A percentile compares a stretch with the other conserved stretches of the same genome.
Conservation (phyloP, 2,113 vertebrate species). For the Xiphophorus hellerii region DNA sequence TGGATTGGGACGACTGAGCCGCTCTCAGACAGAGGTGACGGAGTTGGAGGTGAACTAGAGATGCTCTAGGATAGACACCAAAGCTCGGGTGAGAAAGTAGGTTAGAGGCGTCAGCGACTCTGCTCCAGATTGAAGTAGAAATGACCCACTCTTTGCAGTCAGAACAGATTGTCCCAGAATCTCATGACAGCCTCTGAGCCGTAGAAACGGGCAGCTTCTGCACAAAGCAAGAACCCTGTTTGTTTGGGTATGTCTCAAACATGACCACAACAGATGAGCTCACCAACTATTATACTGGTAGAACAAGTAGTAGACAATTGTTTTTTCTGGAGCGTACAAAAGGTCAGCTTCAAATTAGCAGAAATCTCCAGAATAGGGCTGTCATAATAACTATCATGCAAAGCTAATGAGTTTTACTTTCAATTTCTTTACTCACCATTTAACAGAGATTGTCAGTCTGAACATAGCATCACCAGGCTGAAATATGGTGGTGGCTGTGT, state of each 20-base stretch:
- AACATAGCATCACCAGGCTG: too few relatives aligned
- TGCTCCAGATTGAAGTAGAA: conserved; percentile 41
- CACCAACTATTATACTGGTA: neutral
- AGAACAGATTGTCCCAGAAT: conserved; percentile 54
- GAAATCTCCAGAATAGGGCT: too few relatives aligned
- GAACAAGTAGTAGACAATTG: neutral
- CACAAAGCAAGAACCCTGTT: neutral
- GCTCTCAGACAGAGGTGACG: conserved; percentile 1
- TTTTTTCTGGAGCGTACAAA: too few relatives aligned
- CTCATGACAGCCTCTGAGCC: neutral
- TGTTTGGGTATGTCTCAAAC: neutral
- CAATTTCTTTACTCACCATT: too few relatives aligned
- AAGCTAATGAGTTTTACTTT: too few relatives aligned
- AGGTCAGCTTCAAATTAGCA: too few relatives aligned
- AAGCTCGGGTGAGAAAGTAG: conserved; percentile 13
- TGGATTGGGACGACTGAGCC: conserved; percentile 11
- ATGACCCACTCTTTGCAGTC: conserved; percentile 37
- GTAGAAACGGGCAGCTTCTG: neutral
- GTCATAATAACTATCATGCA: too few relatives aligned
- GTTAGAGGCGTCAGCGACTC: conserved; percentile 28
- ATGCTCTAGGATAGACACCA: neutral
- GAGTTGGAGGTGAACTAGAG: conserved; percentile 7
- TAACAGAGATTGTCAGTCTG: too few relatives aligned
- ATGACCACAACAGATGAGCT: neutral
- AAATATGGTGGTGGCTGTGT: too few relatives aligned